Conservation (phyloP, 2,888 invertebrate species). For the Drosophila recens region DNA sequence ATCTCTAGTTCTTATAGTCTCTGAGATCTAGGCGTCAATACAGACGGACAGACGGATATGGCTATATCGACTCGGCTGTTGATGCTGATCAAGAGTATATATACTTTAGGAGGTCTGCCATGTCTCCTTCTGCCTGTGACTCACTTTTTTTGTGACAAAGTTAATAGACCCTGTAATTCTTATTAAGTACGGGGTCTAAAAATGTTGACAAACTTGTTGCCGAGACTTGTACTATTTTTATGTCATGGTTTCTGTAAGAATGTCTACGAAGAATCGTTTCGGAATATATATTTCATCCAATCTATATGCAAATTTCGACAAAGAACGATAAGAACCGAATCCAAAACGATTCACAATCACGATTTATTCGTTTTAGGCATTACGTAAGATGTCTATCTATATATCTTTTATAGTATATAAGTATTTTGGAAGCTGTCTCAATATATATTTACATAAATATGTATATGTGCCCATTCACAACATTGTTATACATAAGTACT, state of each 20-base stretch:
- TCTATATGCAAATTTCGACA: slow-evolving; percentile 48
- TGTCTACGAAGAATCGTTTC: slow-evolving; percentile 1
- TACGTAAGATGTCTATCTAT: slow-evolving; percentile 55
- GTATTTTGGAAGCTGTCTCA: slow-evolving; percentile 43
- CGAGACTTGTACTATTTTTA: slow-evolving; percentile 28
- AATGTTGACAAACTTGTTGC: slow-evolving; percentile 40
- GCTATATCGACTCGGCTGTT: too few species aligned
- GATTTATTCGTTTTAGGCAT: slow-evolving; percentile 55
- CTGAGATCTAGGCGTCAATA: too few species aligned
- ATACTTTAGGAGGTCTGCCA: too few species aligned
- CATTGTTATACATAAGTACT: slow-evolving; percentile 36
- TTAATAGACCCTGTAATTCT: too few species aligned
- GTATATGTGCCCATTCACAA: slow-evolving; percentile 17
- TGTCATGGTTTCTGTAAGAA: slow-evolving; percentile 41
- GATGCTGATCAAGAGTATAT: too few species aligned
- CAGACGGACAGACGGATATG: too few species aligned
- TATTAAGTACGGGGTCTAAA: neutral
- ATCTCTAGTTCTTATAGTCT: too few species aligned
- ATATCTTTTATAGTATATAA: neutral
- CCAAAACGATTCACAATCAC: slow-evolving; percentile 30
- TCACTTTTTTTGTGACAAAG: too few species aligned
- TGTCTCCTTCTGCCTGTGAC: too few species aligned
- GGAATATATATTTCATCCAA: slow-evolving; percentile 22
- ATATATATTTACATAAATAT: neutral
- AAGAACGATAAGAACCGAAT: slow-evolving; percentile 30